Base-by-base conservation (phyloP, 2,113 vertebrate genomes). In the Laterallus jamaicensis region DNA sequence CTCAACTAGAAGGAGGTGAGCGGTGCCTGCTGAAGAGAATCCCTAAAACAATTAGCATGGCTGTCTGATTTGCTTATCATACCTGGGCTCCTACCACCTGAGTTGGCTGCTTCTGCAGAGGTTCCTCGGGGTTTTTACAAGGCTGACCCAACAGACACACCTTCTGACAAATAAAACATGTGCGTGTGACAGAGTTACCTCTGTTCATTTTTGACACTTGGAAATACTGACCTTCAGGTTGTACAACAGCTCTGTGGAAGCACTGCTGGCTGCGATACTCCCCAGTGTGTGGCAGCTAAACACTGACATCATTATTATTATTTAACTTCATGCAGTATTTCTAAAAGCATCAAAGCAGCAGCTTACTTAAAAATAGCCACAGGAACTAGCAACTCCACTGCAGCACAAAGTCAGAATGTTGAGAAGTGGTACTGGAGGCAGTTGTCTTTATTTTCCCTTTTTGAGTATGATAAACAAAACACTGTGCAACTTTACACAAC, bases 81-180 rank as follows among this genome's bases (percentile, higher is more conserved):
- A 32, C 78, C 56, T n/a, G 74, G 88, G 82, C 74, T 91, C 67
- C 58, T 60, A 54, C 64, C 60, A 0, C 44, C 31, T 78, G 68
- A 86, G 49, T 16, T 70, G 85, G 75, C 88, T 90, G 92, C 90
- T 92, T 95, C 93, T 86, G 68, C 32, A 84, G 81, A 93, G 79
- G 84, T 92, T 82, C 82, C 95, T 69, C 85, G 83, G 74, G 86
- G 69, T 89, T 96, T 96, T 95, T 96, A 94, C 47, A 35, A 83
- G 92, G 86, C 85, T 89, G 88, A 92, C 86, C 95, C 95, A 85
- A 81, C 21, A 82, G 92, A 76, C 94, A 70, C 92, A 74, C 81
- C 80, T 95, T 90, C 87, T 87, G 94, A 87, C 96, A 63, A 96
- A 94, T 96, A 97, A 97, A 97, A 91, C 77, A 6, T 94, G 88